Conservation (phyloP, 2,113 vertebrate genomes). For the Bos indicus region DNA sequence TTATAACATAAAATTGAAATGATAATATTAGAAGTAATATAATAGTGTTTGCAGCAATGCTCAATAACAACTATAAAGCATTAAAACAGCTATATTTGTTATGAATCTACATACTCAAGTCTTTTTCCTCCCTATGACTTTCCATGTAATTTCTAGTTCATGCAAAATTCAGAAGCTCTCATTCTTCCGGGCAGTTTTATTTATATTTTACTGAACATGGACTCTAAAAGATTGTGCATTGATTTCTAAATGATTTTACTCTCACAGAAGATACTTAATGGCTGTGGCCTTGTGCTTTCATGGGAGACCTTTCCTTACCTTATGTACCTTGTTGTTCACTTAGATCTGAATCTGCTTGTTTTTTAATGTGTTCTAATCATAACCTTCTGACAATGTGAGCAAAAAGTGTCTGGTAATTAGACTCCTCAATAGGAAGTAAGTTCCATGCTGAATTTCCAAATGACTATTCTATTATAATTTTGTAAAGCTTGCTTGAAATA, state of each 20-base stretch:
- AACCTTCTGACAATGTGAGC: conserved; percentile 59
- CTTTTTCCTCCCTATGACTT: background rate
- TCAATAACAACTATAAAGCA: background rate
- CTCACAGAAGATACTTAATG: conserved; percentile 25
- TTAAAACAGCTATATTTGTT: background rate
- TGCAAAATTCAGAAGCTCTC: conserved; percentile 52
- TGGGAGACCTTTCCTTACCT: background rate
- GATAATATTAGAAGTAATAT: background rate
- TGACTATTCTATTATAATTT: background rate
- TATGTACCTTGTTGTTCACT: background rate
- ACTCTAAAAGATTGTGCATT: conserved; percentile 50
- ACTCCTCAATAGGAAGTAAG: conserved; percentile 42
- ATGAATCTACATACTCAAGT: background rate
- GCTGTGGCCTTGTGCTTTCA: background rate
- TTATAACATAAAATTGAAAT: background rate
- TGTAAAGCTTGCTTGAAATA: conserved; percentile 47
- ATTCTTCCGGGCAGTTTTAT: background rate
- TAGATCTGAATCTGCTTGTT: conserved; percentile 11
- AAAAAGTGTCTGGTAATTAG: conserved; percentile 44
- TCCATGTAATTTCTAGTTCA: conserved; percentile 24
- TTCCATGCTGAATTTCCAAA: conserved; percentile 48
- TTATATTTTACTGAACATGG: background rate
- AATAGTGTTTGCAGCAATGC: background rate
- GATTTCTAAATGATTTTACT: conserved; percentile 44
- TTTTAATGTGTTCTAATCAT: conserved; percentile 45